Base-by-base conservation (phyloP, 2,888 invertebrate genomes). In the Thereva nobilitata region DNA sequence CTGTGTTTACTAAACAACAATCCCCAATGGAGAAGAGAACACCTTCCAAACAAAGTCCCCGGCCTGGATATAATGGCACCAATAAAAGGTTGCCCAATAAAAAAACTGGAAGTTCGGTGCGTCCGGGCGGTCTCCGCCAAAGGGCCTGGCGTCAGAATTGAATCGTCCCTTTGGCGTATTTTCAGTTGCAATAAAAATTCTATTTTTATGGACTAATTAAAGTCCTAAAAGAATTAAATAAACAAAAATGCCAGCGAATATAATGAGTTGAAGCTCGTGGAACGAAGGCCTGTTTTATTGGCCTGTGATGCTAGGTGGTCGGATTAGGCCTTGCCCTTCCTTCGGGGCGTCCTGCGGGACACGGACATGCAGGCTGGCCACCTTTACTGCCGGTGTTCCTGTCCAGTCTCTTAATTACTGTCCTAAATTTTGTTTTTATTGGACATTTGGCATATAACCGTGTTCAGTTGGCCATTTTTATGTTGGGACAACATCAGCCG, bases 201-300 rank as follows among this genome's bases (percentile, higher is more conserved):
- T 68, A 65, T 65, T 59, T 68, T 68, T 68, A 68, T 65, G 34
- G 64, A 53, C 68, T 65, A 64, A 68, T 68, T 68, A 68, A 68
- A 56, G 56, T 53, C 68, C 68, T 59, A 59, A 68, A 68, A 47
- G 47, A 65, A 68, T 65, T 57, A 57, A 54, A 57, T 56, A 67
- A 49, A 66, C 52, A 53, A 50, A 59, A 66, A 65, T 41, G 47
- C 40, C 23, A 47, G n/a, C 54, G 40, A 52, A 65, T 45, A 23
- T 53, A 44, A 41, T 44, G 49, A 53, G 38, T 53, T 61, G 23
- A 50, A 59, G 57, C 57, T 41, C 41, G 12, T n/a, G 49, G 47
- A 7, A 12, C 7, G 10, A 4, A 7, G 10, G 6, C 23, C 6
- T 23, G 23, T 23, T 23, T 23, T 23, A 23, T 23, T 23, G 23